Evolutionary conservation across 1,140 invertebrate species (phyloP), one percentile per base, ranked within the genome.

Genomic region (Drosophila chauvacae): DNA sequence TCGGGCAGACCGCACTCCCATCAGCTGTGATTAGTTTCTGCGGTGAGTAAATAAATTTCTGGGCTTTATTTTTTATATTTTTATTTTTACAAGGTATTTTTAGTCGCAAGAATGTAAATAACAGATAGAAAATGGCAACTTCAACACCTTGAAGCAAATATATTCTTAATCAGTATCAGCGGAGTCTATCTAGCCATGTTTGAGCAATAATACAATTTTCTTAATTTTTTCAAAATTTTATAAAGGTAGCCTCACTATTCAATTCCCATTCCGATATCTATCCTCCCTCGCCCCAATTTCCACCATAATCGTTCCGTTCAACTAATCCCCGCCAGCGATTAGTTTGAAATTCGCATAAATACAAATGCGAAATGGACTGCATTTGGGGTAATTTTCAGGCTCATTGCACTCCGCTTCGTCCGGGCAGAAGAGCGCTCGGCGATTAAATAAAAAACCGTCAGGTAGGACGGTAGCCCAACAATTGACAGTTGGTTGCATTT

Each of bases 401-500:
- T 84, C 80, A 88, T 77, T 87, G 81, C 80, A 70, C 61, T 63
- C 35, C n/a, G 70, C 23, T 77, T 37, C 26, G 37, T 53, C 50
- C 60, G 28, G 30, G 47, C 66, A 42, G 50, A 77, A 48, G 42
- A 56, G 20, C 14, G 47, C 14, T 16, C 35, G 50, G 50, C 48
- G 56, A 77, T 70, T 61, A 57, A 77, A 39, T 68, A 70, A 70
- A 55, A 64, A 53, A 59, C 26, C 39, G 26, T 45, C 23, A 26
- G 70, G 53, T 23, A 45, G 53, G 44, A 74, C 41, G 35, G 41
- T 33, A 44, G 41, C 37, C 74, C 77, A 84, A 84, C 81, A 90
- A 90, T 90, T 88, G 85, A 90, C 85, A 88, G 85, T 88, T 78
- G 81, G 81, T 79, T 83, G 84, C 81, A 85, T 78, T 84, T 75